Percentiles rank a stretch among this genome's conserved stretches.
Evolutionary conservation across 2,113 vertebrate species (phyloP).

Genomic region (Phalacrocorax carbo): DNA sequence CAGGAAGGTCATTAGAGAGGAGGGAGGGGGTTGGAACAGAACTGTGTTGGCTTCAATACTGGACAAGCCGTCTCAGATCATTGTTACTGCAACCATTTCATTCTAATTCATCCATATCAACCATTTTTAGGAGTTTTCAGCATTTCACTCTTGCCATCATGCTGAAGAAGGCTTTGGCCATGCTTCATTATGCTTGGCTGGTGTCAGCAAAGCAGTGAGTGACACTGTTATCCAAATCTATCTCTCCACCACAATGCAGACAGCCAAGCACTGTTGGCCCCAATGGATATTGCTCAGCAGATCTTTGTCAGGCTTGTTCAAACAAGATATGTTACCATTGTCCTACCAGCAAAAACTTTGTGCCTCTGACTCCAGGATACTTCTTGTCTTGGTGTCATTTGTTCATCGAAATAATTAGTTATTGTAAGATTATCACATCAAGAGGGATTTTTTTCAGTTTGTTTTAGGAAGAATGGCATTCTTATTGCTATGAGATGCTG

Average conservation of each 20-base stretch:
- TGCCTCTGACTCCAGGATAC: conserved; percentile 4
- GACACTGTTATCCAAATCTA: conserved; percentile 17
- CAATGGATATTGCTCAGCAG: conserved; percentile 57
- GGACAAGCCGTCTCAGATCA: neutral
- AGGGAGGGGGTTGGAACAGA: neutral
- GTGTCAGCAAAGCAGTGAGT: neutral
- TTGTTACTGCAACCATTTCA: neutral
- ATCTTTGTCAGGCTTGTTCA: conserved; percentile 66
- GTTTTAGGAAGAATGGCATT: neutral
- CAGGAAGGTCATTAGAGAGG: neutral
- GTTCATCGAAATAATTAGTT: conserved; percentile 19
- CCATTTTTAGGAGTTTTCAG: conserved; percentile 1
- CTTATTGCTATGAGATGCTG: neutral
- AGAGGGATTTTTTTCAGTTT: neutral
- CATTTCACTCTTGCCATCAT: neutral
- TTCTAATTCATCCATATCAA: neutral
- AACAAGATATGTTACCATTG: conserved; percentile 55
- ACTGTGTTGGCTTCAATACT: neutral
- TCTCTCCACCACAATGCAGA: conserved; percentile 13
- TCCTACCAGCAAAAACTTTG: conserved; percentile 44
- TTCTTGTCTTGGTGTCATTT: neutral
- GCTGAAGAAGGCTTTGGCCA: conserved; percentile 44
- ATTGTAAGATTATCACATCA: conserved; percentile 21
- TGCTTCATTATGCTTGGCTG: conserved; percentile 50
- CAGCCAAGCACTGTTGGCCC: conserved; percentile 53